Conservation (phyloP, 2,888 invertebrate genomes). For the Orgyia antiqua region DNA sequence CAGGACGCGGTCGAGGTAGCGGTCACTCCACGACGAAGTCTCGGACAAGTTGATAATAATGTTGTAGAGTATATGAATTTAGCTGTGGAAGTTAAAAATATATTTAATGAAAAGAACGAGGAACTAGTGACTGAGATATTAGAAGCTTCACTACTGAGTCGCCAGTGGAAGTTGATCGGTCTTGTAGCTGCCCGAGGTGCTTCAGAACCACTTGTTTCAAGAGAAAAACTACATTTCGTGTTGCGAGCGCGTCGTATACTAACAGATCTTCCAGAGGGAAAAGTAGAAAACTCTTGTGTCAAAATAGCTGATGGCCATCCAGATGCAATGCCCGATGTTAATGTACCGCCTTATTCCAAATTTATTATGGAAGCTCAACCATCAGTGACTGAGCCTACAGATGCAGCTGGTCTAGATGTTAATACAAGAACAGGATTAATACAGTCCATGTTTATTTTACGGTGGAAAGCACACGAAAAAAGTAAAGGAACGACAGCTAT, state of each 20-base stretch:
- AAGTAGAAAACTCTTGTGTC: slow-evolving; percentile 48
- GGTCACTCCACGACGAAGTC: slow-evolving; percentile 73
- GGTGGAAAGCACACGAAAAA: slow-evolving; percentile 79
- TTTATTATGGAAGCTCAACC: slow-evolving; percentile 49
- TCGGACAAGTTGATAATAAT: slow-evolving; percentile 47
- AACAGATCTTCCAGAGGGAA: slow-evolving; percentile 33
- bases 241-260: slow-evolving; percentile 51
- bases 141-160: slow-evolving; percentile 79
- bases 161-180: slow-evolving; percentile 77
- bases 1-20: slow-evolving; percentile 78
- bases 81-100: slow-evolving; percentile 83
- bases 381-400: slow-evolving; percentile 40
- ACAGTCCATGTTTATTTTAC: slow-evolving; percentile 63
- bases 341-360: slow-evolving; percentile 46
- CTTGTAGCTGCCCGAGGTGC: slow-evolving; percentile 47
- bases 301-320: slow-evolving; percentile 43
- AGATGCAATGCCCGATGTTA: slow-evolving; percentile 37
- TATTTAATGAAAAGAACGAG: slow-evolving; percentile 80
- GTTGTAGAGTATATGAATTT: slow-evolving; percentile 80
- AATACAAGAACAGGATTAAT: slow-evolving; percentile 42
- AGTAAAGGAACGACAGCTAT: slow-evolving; percentile 74
- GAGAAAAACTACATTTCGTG: slow-evolving; percentile 62
- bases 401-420: slow-evolving; percentile 25
- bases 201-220: slow-evolving; percentile 40
- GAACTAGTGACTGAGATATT: slow-evolving; percentile 76